Evolutionary conservation across 2,113 vertebrate genomes (phyloP).

Genomic region (Dunckerocampus dactyliophorus): DNA sequence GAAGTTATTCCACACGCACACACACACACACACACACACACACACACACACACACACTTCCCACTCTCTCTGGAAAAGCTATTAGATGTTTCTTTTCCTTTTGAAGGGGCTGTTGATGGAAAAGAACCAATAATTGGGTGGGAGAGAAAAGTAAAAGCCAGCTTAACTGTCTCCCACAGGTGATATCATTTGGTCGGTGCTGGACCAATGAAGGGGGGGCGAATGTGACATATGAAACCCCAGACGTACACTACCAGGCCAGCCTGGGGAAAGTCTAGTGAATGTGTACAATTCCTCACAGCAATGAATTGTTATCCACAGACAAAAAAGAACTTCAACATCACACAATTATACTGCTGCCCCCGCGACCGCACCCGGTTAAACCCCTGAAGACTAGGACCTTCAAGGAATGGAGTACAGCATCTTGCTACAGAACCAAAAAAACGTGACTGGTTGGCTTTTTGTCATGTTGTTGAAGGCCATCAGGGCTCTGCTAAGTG

Average conservation of each 20-base stretch:
- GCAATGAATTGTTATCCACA: not conserved
- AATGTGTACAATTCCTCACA: not conserved
- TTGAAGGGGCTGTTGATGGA: constrained; percentile 29
- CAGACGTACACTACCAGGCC: constrained; percentile 17
- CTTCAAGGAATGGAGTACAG: too few relatives aligned
- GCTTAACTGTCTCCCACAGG: constrained; percentile 56
- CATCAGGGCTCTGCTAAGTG: constrained; percentile 3
- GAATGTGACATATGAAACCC: constrained; percentile 54
- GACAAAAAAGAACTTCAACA: not conserved
- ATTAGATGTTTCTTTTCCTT: constrained; percentile 64
- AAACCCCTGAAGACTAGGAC: too few relatives aligned
- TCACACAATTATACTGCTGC: not conserved
- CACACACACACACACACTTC: constrained; percentile 39
- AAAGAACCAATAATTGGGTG: constrained; percentile 36
- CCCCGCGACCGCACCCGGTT: too few relatives aligned
- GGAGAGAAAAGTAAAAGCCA: constrained; percentile 42
- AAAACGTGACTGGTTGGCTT: constrained; percentile 16
- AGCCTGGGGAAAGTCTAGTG: not conserved
- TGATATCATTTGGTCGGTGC: constrained; percentile 57
- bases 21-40: constrained; percentile 38
- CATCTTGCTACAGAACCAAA: too few relatives aligned
- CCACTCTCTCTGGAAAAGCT: constrained; percentile 62
- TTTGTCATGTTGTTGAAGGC: constrained; percentile 18
- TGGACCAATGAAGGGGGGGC: constrained; percentile 37
- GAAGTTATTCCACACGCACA: constrained; percentile 34